Percentiles rank a stretch among this genome's conserved stretches.
phyloP scores from a whole-genome alignment of 2,888 invertebrate genomes.

The Drosophila flavopinicola region DNA sequence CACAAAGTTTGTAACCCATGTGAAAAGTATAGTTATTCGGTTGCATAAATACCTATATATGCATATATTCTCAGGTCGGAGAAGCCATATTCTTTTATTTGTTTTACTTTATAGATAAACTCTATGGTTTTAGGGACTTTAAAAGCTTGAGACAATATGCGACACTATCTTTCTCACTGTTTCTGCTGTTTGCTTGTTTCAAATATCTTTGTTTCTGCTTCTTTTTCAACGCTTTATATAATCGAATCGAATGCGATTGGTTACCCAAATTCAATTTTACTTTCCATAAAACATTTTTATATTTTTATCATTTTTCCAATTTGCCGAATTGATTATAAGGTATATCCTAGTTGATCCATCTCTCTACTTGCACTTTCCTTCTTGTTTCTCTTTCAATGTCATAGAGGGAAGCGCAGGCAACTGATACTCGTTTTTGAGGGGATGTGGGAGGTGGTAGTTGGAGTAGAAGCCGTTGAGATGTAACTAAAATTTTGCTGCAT shows the following conservation, averaged over 20 bases:
- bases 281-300: neutral
- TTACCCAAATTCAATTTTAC: neutral
- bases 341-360: slow-evolving; percentile 9
- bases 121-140: too few relatives aligned
- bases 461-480: neutral
- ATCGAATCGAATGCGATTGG: neutral
- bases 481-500: slow-evolving; percentile 6
- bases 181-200: too few relatives aligned
- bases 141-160: too few relatives aligned
- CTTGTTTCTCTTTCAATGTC: slow-evolving; percentile 1
- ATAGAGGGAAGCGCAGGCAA: slow-evolving; percentile 25
- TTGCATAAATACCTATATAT: too few relatives aligned
- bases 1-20: neutral
- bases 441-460: neutral
- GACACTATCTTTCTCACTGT: too few relatives aligned
- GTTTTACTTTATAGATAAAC: too few relatives aligned
- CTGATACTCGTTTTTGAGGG: slow-evolving; percentile 8
- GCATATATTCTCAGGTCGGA: too few relatives aligned
- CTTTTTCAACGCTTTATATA: too few relatives aligned
- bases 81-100: too few relatives aligned
- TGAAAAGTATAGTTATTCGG: too few relatives aligned
- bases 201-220: too few relatives aligned
- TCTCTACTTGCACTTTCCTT: neutral
- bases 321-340: neutral
- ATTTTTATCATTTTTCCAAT: neutral